phyloP scores from a whole-genome alignment of 2,113 vertebrate genomes.

The Oreamnos americanus region DNA sequence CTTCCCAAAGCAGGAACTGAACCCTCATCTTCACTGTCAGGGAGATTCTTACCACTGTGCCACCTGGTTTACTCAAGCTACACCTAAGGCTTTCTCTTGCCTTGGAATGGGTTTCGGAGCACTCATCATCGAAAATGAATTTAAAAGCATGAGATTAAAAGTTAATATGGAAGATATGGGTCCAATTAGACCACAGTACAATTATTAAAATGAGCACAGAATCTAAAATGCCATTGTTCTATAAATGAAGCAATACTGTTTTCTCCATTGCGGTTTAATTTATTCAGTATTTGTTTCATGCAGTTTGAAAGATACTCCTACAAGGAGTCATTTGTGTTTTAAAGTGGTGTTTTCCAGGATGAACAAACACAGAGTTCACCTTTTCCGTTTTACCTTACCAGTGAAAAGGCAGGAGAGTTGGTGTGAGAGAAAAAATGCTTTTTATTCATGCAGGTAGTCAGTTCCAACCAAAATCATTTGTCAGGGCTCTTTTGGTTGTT shows the following conservation, averaged over 20 bases:
- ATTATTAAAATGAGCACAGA: not conserved
- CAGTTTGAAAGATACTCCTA: not conserved
- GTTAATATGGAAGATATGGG: not conserved
- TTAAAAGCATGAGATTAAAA: not conserved
- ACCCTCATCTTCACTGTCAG: not conserved
- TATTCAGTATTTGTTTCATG: constrained; percentile 3
- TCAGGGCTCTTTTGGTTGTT: constrained; percentile 26
- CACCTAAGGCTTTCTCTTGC: not conserved
- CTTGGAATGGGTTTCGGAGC: not conserved
- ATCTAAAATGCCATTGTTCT: not conserved
- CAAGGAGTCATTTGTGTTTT: not conserved
- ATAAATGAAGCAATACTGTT: not conserved
- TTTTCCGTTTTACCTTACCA: constrained; percentile 16
- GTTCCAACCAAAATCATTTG: constrained; percentile 64
- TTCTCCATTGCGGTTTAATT: not conserved
- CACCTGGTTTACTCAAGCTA: not conserved
- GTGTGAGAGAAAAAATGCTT: constrained; percentile 48
- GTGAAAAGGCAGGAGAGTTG: not conserved
- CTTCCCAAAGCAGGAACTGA: not conserved
- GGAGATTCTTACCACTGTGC: not conserved
- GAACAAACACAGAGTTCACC: not conserved
- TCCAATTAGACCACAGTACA: not conserved
- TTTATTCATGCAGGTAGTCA: constrained; percentile 38
- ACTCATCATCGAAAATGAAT: not conserved
- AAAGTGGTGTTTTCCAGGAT: not conserved